A percentile compares a stretch with the other conserved stretches of the same genome.
Conservation (phyloP, 92 coral and sea anemone species). For the Chrysogorgia sp. region DNA sequence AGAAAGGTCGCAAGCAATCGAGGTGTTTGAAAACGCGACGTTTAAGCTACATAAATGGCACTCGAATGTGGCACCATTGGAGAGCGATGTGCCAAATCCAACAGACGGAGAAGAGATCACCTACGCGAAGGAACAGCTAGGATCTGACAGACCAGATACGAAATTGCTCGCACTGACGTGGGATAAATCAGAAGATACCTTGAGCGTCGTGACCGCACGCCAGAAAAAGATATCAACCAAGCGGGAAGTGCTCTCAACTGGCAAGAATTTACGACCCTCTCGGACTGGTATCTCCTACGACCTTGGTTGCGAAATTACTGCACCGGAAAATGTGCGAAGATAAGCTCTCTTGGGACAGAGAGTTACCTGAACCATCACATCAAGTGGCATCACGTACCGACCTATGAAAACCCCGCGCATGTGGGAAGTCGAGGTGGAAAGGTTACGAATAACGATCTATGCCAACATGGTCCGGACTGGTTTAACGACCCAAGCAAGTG, state of each 20-base stretch:
- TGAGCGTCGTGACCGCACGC: background rate
- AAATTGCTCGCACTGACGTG: background rate
- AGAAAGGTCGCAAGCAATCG: background rate
- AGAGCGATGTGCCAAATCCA: background rate
- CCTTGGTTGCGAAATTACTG: background rate
- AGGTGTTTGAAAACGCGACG: no score
- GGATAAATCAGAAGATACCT: background rate
- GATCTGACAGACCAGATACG: background rate
- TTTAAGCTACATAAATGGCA: no score
- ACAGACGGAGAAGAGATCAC: background rate
- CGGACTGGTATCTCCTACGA: conserved; percentile 9
- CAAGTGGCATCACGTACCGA: conserved; percentile 44
- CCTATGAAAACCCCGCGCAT: conserved; percentile 53
- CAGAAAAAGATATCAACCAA: background rate
- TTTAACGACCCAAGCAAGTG: conserved; percentile 46
- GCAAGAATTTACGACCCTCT: conserved; percentile 17
- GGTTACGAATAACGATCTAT: conserved; percentile 31
- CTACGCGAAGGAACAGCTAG: background rate
- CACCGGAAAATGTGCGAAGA: background rate
- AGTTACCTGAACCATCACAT: conserved; percentile 23
- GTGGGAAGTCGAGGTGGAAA: conserved; percentile 51
- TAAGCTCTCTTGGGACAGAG: conserved; percentile 15
- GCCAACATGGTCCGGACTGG: conserved; percentile 62
- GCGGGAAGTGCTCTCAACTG: background rate
- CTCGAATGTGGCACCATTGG: background rate